Evolutionary conservation across 2,888 invertebrate genomes (phyloP).

Genomic region (Poecilus cupreus): DNA sequence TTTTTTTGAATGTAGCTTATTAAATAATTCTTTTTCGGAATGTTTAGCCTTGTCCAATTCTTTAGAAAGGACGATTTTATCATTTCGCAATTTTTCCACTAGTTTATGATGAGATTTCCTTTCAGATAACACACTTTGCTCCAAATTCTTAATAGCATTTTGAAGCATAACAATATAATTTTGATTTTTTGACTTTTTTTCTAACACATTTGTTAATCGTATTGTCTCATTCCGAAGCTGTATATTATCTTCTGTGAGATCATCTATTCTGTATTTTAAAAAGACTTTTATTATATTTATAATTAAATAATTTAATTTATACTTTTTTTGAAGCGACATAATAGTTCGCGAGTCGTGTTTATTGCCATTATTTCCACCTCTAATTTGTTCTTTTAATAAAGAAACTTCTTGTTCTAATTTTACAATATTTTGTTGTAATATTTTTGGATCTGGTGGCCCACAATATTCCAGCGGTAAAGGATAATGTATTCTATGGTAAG

Average conservation of each 20-base stretch:
- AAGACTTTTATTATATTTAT: background rate
- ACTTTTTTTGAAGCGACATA: slow-evolving; percentile 58
- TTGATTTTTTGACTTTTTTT: slow-evolving; percentile 5
- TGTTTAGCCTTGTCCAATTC: slow-evolving; percentile 68
- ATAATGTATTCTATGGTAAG: slow-evolving; percentile 72
- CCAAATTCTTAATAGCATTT: slow-evolving; percentile 71
- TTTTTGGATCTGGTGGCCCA: slow-evolving; percentile 74
- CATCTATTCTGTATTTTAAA: slow-evolving; percentile 66
- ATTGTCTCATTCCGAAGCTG: slow-evolving; percentile 67
- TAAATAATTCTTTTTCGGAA: slow-evolving; percentile 64
- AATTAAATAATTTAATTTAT: slow-evolving; percentile 10
- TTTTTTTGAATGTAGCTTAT: background rate
- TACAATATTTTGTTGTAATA: slow-evolving; percentile 74
- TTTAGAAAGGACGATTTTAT: slow-evolving; percentile 69
- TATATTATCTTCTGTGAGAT: slow-evolving; percentile 68
- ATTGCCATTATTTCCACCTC: background rate
- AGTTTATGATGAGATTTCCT: slow-evolving; percentile 71
- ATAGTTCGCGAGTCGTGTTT: slow-evolving; percentile 53
- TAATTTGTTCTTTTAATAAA: slow-evolving; percentile 68
- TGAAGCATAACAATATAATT: slow-evolving; percentile 64
- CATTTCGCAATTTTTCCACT: slow-evolving; percentile 71
- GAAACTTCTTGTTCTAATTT: slow-evolving; percentile 73
- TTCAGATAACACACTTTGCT: slow-evolving; percentile 71
- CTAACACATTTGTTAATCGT: slow-evolving; percentile 61
- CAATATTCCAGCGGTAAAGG: slow-evolving; percentile 75